phyloP scores from a whole-genome alignment of 2,888 invertebrate genomes.

The Cataglyphis livida region DNA sequence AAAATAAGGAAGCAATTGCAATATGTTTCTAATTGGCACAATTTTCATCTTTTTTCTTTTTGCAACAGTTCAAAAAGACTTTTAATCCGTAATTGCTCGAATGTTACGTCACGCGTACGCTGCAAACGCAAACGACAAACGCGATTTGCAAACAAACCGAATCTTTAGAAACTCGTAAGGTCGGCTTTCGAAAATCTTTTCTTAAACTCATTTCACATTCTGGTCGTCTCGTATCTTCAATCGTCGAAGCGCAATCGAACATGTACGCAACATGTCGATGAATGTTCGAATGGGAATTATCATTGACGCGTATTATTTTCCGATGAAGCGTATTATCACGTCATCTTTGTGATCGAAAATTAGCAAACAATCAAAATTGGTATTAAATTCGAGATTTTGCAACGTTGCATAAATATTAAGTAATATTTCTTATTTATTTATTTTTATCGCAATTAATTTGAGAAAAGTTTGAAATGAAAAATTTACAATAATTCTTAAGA shows the following conservation, averaged over 20 bases:
- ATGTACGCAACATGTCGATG: constrained; percentile 34
- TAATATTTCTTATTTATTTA: background rate
- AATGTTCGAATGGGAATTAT: constrained; percentile 24
- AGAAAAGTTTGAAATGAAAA: background rate
- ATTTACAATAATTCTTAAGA: background rate
- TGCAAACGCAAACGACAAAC: constrained; percentile 27
- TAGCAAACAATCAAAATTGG: constrained; percentile 12
- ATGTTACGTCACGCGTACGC: background rate
- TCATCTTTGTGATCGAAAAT: background rate
- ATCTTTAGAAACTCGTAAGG: constrained; percentile 46
- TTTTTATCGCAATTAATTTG: background rate
- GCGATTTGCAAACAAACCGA: constrained; percentile 1
- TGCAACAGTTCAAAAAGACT: background rate
- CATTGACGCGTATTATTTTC: background rate
- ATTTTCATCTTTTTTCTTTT: background rate
- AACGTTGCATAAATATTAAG: background rate
- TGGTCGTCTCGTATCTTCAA: constrained; percentile 28
- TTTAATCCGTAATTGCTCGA: background rate
- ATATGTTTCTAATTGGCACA: too few relatives aligned
- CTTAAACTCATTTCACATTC: constrained; percentile 66
- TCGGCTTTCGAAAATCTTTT: constrained; percentile 75
- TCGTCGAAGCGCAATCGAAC: constrained; percentile 32
- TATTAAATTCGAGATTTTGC: background rate
- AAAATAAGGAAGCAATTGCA: too few relatives aligned
- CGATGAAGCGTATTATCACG: constrained; percentile 2